Conservation (phyloP, 2,888 invertebrate genomes). For the Opisthograptis luteolata region DNA sequence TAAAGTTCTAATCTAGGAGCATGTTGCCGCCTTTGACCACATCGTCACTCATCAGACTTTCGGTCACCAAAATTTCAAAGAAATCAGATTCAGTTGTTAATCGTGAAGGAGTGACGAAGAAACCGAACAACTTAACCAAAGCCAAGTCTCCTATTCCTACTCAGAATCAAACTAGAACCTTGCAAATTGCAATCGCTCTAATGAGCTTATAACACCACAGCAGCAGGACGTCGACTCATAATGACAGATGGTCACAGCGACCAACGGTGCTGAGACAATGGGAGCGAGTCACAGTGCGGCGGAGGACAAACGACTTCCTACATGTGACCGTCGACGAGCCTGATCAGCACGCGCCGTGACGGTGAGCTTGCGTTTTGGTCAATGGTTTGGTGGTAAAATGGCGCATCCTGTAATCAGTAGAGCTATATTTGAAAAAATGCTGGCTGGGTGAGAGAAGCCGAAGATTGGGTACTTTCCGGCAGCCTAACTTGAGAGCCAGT, state of each 20-base stretch:
- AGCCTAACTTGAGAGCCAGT: too few species aligned
- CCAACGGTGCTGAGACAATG: conserved; percentile 35
- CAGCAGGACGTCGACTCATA: conserved; percentile 27
- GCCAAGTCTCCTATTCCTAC: too few species aligned
- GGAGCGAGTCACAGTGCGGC: conserved; percentile 53
- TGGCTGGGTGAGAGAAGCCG: too few species aligned
- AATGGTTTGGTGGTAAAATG: conserved; percentile 41
- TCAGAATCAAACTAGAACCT: conserved; percentile 7
- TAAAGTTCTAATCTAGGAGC: too few species aligned
- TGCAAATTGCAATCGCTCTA: conserved; percentile 12
- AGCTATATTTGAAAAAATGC: too few species aligned
- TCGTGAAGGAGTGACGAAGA: too few species aligned
- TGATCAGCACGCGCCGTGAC: conserved; percentile 65
- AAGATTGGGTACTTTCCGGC: too few species aligned
- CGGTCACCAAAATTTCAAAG: too few species aligned
- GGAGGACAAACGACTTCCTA: conserved; percentile 67
- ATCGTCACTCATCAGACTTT: too few species aligned
- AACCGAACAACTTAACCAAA: too few species aligned
- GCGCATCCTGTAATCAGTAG: conserved; percentile 2
- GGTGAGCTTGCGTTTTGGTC: conserved; percentile 61
- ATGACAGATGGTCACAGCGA: conserved; percentile 42
- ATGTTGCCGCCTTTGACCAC: too few species aligned
- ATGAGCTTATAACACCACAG: conserved; percentile 5
- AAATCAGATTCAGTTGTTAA: too few species aligned
- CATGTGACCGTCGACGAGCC: conserved; percentile 62